Conservation (phyloP, 1,140 invertebrate species). For the Tetraneura akinire region DNA sequence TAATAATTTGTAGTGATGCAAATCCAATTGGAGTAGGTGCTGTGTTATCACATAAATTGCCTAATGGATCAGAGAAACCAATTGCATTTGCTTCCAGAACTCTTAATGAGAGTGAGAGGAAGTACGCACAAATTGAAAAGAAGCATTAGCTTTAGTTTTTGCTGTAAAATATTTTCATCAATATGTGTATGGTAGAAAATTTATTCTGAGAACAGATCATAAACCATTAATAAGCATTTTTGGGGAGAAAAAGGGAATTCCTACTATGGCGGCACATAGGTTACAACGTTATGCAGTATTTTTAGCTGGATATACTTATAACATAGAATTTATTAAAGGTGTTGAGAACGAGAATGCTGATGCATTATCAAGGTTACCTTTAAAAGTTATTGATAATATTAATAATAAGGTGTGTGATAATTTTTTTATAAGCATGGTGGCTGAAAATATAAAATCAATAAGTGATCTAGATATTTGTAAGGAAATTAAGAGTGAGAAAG, state of each 20-base stretch:
- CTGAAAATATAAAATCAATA: not conserved
- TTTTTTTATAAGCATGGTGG: not conserved
- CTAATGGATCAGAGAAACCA: constrained; percentile 54
- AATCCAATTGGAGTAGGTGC: constrained; percentile 61
- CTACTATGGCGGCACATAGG: constrained; percentile 19
- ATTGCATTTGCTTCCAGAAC: constrained; percentile 38
- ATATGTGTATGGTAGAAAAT: constrained; percentile 59
- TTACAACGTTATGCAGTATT: constrained; percentile 17
- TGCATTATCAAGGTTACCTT: constrained; percentile 41
- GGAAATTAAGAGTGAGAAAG: not conserved
- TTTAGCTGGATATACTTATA: constrained; percentile 26
- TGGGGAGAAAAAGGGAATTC: constrained; percentile 48
- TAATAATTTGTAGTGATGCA: constrained; percentile 61
- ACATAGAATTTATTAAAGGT: constrained; percentile 29
- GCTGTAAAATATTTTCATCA: constrained; percentile 58
- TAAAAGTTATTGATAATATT: not conserved
- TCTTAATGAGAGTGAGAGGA: no score
- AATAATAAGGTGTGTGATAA: not conserved
- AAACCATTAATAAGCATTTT: constrained; percentile 60
- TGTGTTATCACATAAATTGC: constrained; percentile 59
- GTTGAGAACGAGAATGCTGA: constrained; percentile 55
- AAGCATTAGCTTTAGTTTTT: no score
- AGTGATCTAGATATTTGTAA: not conserved
- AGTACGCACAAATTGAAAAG: no score
- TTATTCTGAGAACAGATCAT: constrained; percentile 61